phyloP scores from a whole-genome alignment of 1,140 invertebrate genomes.

The Drosophila obscura region DNA sequence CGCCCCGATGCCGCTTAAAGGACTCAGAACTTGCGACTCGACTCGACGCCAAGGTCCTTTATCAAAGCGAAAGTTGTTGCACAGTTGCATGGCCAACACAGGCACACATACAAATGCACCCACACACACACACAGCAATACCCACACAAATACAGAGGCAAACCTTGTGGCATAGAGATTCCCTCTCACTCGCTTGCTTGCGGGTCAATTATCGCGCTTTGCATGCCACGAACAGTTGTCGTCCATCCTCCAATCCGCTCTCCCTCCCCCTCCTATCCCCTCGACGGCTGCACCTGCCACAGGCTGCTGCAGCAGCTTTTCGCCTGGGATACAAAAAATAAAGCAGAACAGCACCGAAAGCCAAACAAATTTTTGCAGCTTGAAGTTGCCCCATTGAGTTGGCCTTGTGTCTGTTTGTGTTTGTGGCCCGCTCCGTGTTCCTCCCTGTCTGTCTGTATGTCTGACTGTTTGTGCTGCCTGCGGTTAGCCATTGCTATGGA shows the following conservation, averaged over 20 bases:
- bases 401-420: constrained; percentile 38
- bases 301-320: constrained; percentile 27
- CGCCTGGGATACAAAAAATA: constrained; percentile 6
- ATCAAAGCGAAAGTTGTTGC: constrained; percentile 79
- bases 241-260: constrained; percentile 35
- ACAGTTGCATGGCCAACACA: constrained; percentile 66
- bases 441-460: constrained; percentile 11
- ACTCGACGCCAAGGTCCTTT: constrained; percentile 73
- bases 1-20: constrained; percentile 70
- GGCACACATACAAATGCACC: background rate
- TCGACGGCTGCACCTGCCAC: background rate
- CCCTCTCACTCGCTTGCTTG: constrained; percentile 45
- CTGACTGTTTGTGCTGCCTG: constrained; percentile 52
- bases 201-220: constrained; percentile 79
- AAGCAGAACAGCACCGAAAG: constrained; percentile 43
- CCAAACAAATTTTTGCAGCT: constrained; percentile 76
- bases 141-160: constrained; percentile 11
- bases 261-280: background rate
- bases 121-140: constrained; percentile 1
- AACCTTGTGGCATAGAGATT: constrained; percentile 33
- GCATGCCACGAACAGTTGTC: constrained; percentile 67
- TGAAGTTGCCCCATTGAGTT: constrained; percentile 70
- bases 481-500: constrained; percentile 69
- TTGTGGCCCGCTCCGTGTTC: background rate
- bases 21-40: constrained; percentile 50